Base-by-base conservation (phyloP, 2,797 vertebrate species). In the Scolopax rusticola region DNA sequence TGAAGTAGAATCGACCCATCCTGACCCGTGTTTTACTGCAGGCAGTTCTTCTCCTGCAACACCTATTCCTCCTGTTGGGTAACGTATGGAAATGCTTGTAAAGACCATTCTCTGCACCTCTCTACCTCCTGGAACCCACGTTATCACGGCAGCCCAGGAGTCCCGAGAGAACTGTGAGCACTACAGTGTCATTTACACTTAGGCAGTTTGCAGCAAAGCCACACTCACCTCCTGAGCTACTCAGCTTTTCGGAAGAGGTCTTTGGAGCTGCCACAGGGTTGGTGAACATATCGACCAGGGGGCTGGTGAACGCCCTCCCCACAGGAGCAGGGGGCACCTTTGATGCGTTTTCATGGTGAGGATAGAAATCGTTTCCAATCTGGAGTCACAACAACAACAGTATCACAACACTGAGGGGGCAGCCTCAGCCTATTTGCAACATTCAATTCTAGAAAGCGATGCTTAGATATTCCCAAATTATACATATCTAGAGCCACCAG, bases 211-310 rank as follows among this genome's bases (percentile, higher is more conserved):
- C 61, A 65, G 8, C 8, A 27, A 36, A 20, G 53, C 23, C 20
- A 47, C 51, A 73, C 97, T 97, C 79, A 98, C 98, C 97, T 95
- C 92, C 83, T 51, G 94, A 90, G 43, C 92, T 89, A 21, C 59
- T 97, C 8, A 61, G 78, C 75, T 92, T 98, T 77, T 98, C 97
- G 2, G 97, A 91, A 33, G 97, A 73, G 32, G 94, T 94, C 95
- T 95, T 98, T 41, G 97, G 93, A 59, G 41, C 63, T 1, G 75
- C 10, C 40, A 98, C 97, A 54, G 98, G 99, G 85, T 98, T 97
- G 93, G 97, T 99, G 93, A 99, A 99, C 99, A 99, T 99, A 56
- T 98, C 99, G 14, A 98, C 99, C 8, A 99, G 97, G 0, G 99
- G 99, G 59, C 99, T 99, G 6, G 98, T 98, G 36, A 98, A 99